Base-by-base conservation (phyloP, 2,113 vertebrate species). In the Syrrhaptes paradoxus region DNA sequence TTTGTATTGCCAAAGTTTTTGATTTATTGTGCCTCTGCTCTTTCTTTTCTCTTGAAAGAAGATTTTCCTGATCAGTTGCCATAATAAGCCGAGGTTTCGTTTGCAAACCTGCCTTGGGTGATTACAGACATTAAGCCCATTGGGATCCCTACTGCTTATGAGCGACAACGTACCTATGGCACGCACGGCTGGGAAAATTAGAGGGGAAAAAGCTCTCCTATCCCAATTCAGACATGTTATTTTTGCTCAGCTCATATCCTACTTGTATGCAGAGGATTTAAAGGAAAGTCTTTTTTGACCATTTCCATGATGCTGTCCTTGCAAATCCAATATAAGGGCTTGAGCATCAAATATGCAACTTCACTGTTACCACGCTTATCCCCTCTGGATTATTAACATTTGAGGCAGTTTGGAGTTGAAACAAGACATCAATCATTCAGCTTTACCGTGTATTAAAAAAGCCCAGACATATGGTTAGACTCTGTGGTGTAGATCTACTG, bases 51-150 rank as follows among this genome's bases (percentile, higher is more conserved):
- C 81, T n/a, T 43, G 71, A 62, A 94, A 95, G 85, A 62, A 87
- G 63, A 71, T 88, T 95, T 90, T 90, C 85, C 59, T 91, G 46
- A 80, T 77, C 84, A 43, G 46, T 86, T 83, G 71, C 82, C 85
- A 63, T 38, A 32, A 85, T 79, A 93, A 95, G 85, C 84, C 93
- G 62, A 82, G 87, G 54, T 85, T 92, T 90, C 18, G 65, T 68
- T 90, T 90, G 49, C 63, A 85, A 76, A 74, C 59, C 59, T 88
- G 87, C 78, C 82, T 67, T 48, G 71, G 51, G 75, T 96, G 92
- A 25, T 70, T 59, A 54, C 21, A 59, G 91, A 18, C 63, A 36
- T 74, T 29, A 45, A 77, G 48, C 19, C 38, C 41, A 7, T 74
- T 83, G 51, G 59, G 78, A 66, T 83, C 49, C n/a, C 46, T 55